Conservation (phyloP, 2,797 vertebrate species). For the Crypturellus tataupa region DNA sequence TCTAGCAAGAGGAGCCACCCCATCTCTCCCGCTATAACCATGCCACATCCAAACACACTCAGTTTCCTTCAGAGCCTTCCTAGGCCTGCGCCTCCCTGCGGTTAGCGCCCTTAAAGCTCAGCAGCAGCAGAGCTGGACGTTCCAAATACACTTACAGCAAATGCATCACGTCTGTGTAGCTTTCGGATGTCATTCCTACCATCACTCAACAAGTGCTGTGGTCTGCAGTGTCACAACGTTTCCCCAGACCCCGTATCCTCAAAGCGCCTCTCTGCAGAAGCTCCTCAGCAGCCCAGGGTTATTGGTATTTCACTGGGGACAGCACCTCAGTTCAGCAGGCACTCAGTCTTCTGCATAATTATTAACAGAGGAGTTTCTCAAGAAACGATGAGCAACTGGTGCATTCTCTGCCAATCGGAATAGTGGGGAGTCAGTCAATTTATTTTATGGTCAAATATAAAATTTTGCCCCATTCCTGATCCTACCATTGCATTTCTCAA, state of each 20-base stretch:
- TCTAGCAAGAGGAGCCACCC: background rate
- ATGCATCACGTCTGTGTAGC: fast-evolving
- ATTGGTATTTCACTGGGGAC: background rate
- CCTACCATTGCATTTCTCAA: no score
- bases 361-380: background rate
- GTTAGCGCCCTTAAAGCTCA: no score
- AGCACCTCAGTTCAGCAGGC: background rate
- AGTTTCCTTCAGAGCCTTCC: background rate
- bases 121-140: fast-evolving
- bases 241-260: background rate
- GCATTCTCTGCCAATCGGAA: background rate
- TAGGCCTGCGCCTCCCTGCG: fast-evolving
- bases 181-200: fast-evolving
- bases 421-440: no score
- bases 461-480: background rate
- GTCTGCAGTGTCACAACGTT: background rate
- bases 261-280: background rate
- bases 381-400: background rate
- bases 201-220: background rate
- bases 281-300: background rate
- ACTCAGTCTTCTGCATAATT: background rate
- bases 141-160: no score
- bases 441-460: background rate
- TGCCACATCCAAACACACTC: fast-evolving
- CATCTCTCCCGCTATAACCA: background rate